Evolutionary conservation across 2,113 vertebrate genomes (phyloP), one percentile per base, ranked within the genome.

Genomic region (Numida meleagris): DNA sequence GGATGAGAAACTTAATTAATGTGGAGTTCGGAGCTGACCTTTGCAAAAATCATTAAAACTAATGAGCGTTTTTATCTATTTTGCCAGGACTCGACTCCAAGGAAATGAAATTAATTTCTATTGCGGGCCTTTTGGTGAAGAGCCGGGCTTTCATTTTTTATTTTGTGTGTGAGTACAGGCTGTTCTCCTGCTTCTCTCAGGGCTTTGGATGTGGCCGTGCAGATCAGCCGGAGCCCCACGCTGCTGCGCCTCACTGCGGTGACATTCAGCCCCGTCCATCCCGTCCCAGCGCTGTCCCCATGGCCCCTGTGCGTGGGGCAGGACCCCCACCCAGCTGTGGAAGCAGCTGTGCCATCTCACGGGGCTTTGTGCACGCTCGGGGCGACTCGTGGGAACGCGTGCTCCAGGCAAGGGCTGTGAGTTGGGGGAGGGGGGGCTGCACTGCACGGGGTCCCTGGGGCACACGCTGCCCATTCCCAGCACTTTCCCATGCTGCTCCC

Each of bases 1-100:
- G 18, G 36, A 5, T 0, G 4, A 59, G 62, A 24, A 40, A 10
- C 23, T 2, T 20, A 17, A n/a, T 20, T 10, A 27, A 3, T 0
- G 2, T 25, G 3, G 31, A 34, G 33, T 36, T 83, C 36, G 12
- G 45, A 48, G 51, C 24, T 10, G 61, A 24, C 55, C 36, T 58
- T 42, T 33, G 45, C 55, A 43, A 57, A 65, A 55, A 58, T 38
- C 81, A 24, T 73, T 15, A 2, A 7, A 63, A 36, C 31, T 45
- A 50, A 65, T 3, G 7, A 33, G 16, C 2, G 38, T 15, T 48
- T 57, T 53, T 15, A 2, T 85, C 82, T 72, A 2, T 31, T 51
- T 83, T 48, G 67, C 67, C 72, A 82, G 75, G 78, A 53, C 24
- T 5, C 3, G 65, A 38, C 73, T 14, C 27, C 18, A 18, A 53